Percentiles rank a stretch among this genome's conserved stretches.
Conservation (phyloP, 1,140 invertebrate species). For the Drosophila ananassae region DNA sequence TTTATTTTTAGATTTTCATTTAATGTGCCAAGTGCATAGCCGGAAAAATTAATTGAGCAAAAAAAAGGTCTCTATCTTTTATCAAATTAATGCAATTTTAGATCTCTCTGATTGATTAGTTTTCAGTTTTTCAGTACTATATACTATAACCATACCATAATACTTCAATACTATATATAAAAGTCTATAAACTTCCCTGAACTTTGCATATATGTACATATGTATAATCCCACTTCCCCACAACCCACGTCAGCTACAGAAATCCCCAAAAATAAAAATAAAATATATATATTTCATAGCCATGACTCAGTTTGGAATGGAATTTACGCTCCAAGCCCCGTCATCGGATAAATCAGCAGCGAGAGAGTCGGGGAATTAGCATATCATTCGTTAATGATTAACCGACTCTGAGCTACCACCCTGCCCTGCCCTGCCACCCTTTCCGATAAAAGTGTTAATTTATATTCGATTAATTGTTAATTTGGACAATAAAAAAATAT, state of each 20-base stretch:
- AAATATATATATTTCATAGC: not conserved
- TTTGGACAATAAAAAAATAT: slow-evolving; percentile 38
- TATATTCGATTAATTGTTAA: slow-evolving; percentile 74
- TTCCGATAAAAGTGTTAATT: slow-evolving; percentile 58
- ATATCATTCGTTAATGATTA: slow-evolving; percentile 40
- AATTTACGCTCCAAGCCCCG: slow-evolving; percentile 12
- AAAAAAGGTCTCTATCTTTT: not conserved
- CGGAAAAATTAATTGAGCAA: too few relatives aligned
- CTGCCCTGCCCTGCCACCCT: not conserved
- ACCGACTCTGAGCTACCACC: not conserved
- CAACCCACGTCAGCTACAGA: too few relatives aligned
- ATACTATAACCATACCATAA: too few relatives aligned
- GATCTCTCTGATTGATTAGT: too few relatives aligned
- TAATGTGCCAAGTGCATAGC: too few relatives aligned
- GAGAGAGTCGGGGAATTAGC: slow-evolving; percentile 28
- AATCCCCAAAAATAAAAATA: not conserved
- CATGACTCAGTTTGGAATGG: slow-evolving; percentile 21
- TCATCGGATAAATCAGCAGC: slow-evolving; percentile 34
- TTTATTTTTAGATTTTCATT: too few relatives aligned
- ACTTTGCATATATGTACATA: too few relatives aligned
- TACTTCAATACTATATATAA: too few relatives aligned
- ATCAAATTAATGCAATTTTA: not conserved
- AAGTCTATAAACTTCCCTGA: too few relatives aligned
- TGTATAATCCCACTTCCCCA: too few relatives aligned
- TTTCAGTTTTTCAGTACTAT: too few relatives aligned